Percentiles rank a stretch among this genome's conserved stretches.
phyloP scores from a whole-genome alignment of 2,888 invertebrate genomes.

The Xanthorhoe spadicearia region DNA sequence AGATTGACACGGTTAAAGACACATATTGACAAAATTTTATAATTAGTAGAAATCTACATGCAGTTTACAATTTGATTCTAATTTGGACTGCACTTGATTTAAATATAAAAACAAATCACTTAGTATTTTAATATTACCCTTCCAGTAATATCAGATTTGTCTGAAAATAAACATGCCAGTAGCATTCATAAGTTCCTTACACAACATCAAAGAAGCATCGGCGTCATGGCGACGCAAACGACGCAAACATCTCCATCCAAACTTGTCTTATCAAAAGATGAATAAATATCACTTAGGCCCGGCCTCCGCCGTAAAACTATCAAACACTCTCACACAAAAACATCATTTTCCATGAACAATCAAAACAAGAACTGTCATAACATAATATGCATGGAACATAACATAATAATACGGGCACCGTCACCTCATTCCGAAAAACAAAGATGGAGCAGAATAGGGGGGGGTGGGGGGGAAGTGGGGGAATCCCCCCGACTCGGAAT shows the following conservation, averaged over 20 bases:
- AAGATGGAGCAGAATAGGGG: constrained; percentile 59
- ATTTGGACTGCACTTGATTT: too few relatives aligned
- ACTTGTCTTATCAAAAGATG: constrained; percentile 23
- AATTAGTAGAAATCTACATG: too few relatives aligned
- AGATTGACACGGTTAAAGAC: too few relatives aligned
- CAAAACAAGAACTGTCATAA: constrained; percentile 47
- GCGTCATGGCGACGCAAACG: constrained; percentile 20
- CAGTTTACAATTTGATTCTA: too few relatives aligned
- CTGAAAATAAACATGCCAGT: neutral
- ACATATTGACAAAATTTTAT: too few relatives aligned
- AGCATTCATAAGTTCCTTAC: neutral
- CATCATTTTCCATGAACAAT: constrained; percentile 44
- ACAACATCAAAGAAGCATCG: constrained; percentile 13
- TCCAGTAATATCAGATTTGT: neutral
- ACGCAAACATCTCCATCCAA: constrained; percentile 21
- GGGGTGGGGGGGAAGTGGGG: constrained; percentile 16
- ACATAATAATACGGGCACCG: constrained; percentile 52
- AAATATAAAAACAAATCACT: too few relatives aligned
- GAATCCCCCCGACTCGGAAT: constrained; percentile 51
- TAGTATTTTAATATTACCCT: too few relatives aligned
- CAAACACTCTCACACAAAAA: constrained; percentile 39
- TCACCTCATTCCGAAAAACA: constrained; percentile 69
- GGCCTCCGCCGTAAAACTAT: constrained; percentile 32
- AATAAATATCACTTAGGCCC: constrained; percentile 29
- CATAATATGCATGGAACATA: constrained; percentile 55